Percentiles rank a stretch among this genome's conserved stretches.
These are phyloP conservation scores for Lynx canadensis DNA, from an alignment of 2,113 vertebrate genomes.

Conservation along the genomic window DNA sequence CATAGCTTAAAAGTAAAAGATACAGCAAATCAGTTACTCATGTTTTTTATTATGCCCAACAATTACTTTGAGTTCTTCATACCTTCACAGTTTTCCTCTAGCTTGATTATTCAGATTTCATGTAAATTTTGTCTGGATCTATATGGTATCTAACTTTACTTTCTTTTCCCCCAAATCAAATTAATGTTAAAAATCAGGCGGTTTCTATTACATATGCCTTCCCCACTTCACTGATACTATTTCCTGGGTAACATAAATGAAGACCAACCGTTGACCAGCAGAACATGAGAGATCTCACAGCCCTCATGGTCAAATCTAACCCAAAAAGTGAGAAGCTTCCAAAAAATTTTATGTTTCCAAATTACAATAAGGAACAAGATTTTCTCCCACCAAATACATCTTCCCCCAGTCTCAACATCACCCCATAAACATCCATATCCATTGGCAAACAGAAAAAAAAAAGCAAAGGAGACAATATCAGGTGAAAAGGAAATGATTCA, in stretches of 20 bases:
- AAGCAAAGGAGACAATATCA: not conserved
- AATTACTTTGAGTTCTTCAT: not conserved
- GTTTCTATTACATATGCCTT: not conserved
- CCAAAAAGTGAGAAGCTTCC: not conserved
- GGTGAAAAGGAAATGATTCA: not conserved
- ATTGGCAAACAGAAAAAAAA: not conserved
- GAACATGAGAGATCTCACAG: not conserved
- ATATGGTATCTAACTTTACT: not conserved
- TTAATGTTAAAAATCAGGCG: not conserved
- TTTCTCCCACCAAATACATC: not conserved
- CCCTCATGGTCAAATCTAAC: not conserved
- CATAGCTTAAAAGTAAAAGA: not conserved
- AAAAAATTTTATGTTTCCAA: not conserved
- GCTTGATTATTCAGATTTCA: not conserved
- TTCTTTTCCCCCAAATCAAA: not conserved
- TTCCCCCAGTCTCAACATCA: not conserved
- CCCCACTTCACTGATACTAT: not conserved
- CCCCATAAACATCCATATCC: not conserved
- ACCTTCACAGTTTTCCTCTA: not conserved
- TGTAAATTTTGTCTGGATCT: not conserved
- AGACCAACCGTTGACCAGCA: not conserved
- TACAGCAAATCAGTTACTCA: not conserved
- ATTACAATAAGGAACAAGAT: not conserved
- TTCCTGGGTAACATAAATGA: not conserved
- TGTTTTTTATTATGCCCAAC: not conserved